phyloP scores from a whole-genome alignment of 2,113 vertebrate species.

The Oncorhynchus tshawytscha region DNA sequence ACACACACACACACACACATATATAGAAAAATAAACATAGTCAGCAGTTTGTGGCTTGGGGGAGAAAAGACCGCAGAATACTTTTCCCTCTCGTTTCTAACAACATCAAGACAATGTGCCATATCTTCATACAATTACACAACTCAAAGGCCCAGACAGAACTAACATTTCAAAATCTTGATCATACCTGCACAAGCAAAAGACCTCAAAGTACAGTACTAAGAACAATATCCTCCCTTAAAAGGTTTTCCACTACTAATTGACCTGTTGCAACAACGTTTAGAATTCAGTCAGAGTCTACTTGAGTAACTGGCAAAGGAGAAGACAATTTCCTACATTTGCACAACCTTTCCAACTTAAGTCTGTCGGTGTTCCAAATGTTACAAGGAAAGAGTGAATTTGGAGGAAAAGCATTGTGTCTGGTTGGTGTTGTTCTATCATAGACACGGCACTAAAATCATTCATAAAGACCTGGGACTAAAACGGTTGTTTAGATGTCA shows the following conservation, averaged over 20 bases:
- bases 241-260: constrained; percentile 28
- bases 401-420: neutral
- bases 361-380: constrained; percentile 14
- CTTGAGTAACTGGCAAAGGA: neutral
- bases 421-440: neutral
- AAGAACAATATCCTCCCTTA: constrained; percentile 9
- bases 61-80: constrained; percentile 35
- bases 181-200: constrained; percentile 19
- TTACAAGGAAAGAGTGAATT: constrained; percentile 15
- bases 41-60: constrained; percentile 18
- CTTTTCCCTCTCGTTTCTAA: constrained; percentile 40
- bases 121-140: constrained; percentile 46
- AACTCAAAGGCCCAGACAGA: constrained; percentile 47
- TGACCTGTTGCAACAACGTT: constrained; percentile 29
- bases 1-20: constrained; percentile 66
- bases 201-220: constrained; percentile 20
- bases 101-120: constrained; percentile 46
- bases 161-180: constrained; percentile 30
- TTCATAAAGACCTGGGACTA: constrained; percentile 24
- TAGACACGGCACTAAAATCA: neutral
- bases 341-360: neutral
- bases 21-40: neutral
- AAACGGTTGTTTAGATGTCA: constrained; percentile 36
- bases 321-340: neutral
- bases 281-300: constrained; percentile 16